Base-by-base conservation (phyloP, 35 echinoderm and acorn worm genomes). In the Acanthaster planci region DNA sequence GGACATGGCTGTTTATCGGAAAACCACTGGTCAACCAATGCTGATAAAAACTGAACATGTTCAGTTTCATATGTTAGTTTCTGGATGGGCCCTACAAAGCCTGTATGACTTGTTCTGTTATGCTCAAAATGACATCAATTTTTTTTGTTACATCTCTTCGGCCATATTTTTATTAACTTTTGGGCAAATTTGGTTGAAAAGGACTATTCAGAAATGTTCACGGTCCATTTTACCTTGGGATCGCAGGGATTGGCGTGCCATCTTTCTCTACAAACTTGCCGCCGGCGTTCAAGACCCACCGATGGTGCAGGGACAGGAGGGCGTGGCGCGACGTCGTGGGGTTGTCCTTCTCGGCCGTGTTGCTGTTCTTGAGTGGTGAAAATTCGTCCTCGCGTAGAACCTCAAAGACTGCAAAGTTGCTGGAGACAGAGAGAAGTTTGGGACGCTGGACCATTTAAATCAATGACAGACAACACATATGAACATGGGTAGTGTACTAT, bases 331-430 rank as follows among this genome's bases (percentile, higher is more conserved):
- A 88, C 36, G 95, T 97, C 15, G 92, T 97, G 5, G 95, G 95
- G 55, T 93, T 97, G 55, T 97, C 95, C 76, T 97, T 97, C 60
- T 97, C 95, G 7, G 95, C 92, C 54, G 93, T 97, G 12, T 83
- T 80, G 76, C 91, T 91, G 88, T 97, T 97, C 88, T 97, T 97
- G n/a, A 97, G 88, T 0, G 95, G 95, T 38, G 95, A 97, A 40
- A 97, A 97, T 76, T 97, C 95, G 58, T 97, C 95, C 39, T 97
- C 95, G 17, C 95, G 53, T 0, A 97, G 88, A 7, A 97, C 95
- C 55, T 97, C 95, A 88, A 97, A 97, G 4, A 93, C 95, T 1
- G 88, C 95, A 91, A 97, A 97, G 37, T 97, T 86, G 79, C 95
- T 97, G 67, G 12, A 47, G 42, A 47, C 42, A 12, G 42, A 47